phyloP scores from a whole-genome alignment of 2,113 vertebrate genomes.

The Trachemys scripta region DNA sequence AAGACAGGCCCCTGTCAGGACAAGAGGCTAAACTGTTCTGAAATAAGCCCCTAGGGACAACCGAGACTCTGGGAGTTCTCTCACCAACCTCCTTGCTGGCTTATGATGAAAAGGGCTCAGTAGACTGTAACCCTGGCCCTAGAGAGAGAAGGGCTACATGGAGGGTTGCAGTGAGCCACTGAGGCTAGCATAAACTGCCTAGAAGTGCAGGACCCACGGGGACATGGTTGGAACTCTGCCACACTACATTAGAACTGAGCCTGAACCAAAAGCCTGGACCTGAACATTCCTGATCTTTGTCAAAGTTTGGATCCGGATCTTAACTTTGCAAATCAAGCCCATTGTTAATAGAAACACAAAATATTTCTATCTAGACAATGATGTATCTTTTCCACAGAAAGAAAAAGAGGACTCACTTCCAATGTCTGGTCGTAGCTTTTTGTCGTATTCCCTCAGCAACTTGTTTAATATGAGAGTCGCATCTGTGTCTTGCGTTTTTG shows the following conservation, averaged over 20 bases:
- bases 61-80: no score
- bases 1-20: no score
- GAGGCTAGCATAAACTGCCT: no score
- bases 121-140: no score
- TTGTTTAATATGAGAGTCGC: constrained; percentile 94
- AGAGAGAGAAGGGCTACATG: no score
- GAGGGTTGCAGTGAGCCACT: no score
- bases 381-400: background rate
- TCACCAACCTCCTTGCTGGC: no score
- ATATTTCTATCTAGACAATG: background rate
- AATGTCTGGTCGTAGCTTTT: constrained; percentile 95
- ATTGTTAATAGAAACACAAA: background rate
- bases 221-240: no score
- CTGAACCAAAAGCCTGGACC: background rate
- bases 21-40: no score
- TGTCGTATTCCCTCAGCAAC: constrained; percentile 93
- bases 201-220: no score
- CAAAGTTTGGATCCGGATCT: background rate
- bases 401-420: constrained; percentile 85
- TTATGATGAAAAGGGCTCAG: no score
- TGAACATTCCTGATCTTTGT: background rate
- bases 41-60: no score
- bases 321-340: background rate
- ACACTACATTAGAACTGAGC: background rate
- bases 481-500: constrained; percentile 90